Evolutionary conservation across 1,140 invertebrate genomes (phyloP).

Genomic region (Marisa cornuarietis): DNA sequence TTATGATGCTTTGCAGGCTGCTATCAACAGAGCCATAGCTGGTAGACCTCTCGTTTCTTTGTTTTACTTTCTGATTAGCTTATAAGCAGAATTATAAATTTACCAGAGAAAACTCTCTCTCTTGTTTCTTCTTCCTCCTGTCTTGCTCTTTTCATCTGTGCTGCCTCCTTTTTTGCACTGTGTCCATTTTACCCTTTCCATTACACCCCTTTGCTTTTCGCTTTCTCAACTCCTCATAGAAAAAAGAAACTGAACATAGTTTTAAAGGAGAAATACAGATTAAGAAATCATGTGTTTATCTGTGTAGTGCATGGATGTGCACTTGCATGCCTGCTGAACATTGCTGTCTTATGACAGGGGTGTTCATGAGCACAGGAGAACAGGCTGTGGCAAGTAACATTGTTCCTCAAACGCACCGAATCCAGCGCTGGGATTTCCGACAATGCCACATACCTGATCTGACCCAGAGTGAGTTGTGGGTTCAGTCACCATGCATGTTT

Average conservation of each 20-base stretch:
- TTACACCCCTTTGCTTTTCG: too few species aligned
- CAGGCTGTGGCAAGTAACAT: constrained; percentile 61
- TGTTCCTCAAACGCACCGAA: constrained; percentile 72
- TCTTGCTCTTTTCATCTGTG: too few species aligned
- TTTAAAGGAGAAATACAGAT: too few species aligned
- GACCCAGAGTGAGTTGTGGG: constrained; percentile 72
- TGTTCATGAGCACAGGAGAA: constrained; percentile 59
- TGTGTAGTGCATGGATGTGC: background rate
- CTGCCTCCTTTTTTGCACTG: too few species aligned
- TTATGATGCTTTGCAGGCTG: constrained; percentile 53
- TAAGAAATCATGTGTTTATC: too few species aligned
- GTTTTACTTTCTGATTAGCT: too few species aligned
- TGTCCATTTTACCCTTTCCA: too few species aligned
- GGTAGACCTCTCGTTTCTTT: constrained; percentile 35
- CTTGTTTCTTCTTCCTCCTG: too few species aligned
- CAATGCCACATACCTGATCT: constrained; percentile 78
- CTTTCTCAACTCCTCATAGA: too few species aligned
- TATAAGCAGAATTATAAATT: too few species aligned
- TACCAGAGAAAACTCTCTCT: too few species aligned
- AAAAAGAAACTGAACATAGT: too few species aligned
- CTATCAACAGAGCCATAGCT: constrained; percentile 62
- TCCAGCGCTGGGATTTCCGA: constrained; percentile 86
- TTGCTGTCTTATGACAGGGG: constrained; percentile 43
- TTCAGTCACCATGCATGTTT: background rate
- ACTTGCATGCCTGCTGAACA: background rate